Evolutionary conservation across 2,888 invertebrate genomes (phyloP).

Genomic region (Heteropelma amictum): DNA sequence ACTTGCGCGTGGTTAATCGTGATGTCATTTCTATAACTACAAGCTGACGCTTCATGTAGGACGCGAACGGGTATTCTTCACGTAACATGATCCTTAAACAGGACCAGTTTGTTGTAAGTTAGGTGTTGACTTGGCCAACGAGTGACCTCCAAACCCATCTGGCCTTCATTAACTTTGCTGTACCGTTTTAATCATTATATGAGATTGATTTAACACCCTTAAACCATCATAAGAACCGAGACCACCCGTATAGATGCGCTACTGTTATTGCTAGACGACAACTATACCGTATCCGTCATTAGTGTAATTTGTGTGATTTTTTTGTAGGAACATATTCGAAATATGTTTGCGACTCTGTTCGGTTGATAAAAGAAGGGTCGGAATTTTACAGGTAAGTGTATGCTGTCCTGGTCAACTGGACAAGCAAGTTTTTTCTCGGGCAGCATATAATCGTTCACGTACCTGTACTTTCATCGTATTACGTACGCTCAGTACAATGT

Average conservation of each 20-base stretch:
- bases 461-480: constrained; percentile 59
- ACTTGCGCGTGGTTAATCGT: constrained; percentile 62
- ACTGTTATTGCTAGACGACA: background rate
- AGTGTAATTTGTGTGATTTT: background rate
- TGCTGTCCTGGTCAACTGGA: constrained; percentile 49
- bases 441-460: constrained; percentile 54
- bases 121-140: background rate
- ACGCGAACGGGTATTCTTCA: constrained; percentile 52
- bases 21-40: constrained; percentile 75
- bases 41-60: constrained; percentile 56
- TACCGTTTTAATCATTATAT: background rate
- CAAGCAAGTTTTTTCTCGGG: constrained; percentile 56
- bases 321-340: constrained; percentile 35
- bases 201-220: background rate
- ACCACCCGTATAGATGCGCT: background rate
- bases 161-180: background rate
- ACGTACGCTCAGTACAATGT: constrained; percentile 40
- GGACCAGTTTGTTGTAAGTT: background rate
- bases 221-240: background rate
- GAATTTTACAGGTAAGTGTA: constrained; percentile 51
- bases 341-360: constrained; percentile 24
- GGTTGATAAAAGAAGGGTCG: constrained; percentile 35
- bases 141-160: background rate
- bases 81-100: constrained; percentile 18
- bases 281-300: constrained; percentile 1